Conservation (phyloP, 1,140 invertebrate genomes). For the Brachystomella parvula region DNA sequence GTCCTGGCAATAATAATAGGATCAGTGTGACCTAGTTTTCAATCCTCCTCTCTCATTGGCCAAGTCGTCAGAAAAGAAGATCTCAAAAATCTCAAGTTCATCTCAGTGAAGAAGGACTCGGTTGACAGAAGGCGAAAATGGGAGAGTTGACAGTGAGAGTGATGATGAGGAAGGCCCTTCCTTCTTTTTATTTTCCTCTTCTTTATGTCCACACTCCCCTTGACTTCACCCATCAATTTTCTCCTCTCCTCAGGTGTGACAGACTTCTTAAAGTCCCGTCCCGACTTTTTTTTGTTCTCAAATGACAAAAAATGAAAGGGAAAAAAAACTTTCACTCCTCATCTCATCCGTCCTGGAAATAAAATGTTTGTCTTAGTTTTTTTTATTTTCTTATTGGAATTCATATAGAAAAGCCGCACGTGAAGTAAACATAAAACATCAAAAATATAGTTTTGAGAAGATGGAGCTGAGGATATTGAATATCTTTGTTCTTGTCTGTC, state of each 20-base stretch:
- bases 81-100: background rate
- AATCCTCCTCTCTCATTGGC: background rate
- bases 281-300: no score
- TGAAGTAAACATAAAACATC: background rate
- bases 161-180: background rate
- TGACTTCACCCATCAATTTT: background rate
- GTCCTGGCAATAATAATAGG: background rate
- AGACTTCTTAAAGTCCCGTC: background rate
- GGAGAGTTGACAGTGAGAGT: slow-evolving; percentile 8
- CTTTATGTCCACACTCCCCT: background rate
- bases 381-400: background rate
- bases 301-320: no score
- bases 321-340: no score
- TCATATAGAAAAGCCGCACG: background rate
- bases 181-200: background rate
- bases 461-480: no score
- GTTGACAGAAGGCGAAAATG: background rate
- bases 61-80: background rate
- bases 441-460: no score
- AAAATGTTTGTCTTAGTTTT: background rate
- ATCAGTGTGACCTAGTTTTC: background rate
- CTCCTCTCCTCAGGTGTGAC: background rate
- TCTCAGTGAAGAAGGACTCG: slow-evolving; percentile 1
- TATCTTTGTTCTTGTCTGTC: background rate
- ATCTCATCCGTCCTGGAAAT: no score